Conservation (phyloP, 2,797 vertebrate genomes). For the Myotis planiceps region DNA sequence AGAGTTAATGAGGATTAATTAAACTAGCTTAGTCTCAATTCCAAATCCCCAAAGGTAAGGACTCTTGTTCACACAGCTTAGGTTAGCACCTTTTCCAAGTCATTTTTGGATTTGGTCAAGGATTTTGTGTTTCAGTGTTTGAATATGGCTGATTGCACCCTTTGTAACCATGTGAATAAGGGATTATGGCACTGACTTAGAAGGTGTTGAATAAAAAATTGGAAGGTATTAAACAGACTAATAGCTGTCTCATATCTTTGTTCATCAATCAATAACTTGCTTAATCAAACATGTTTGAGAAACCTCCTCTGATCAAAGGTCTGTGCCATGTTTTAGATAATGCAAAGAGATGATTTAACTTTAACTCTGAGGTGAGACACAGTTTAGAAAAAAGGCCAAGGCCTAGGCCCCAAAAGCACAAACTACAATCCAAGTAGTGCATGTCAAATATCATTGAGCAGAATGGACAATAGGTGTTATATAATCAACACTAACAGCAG, state of each 20-base stretch:
- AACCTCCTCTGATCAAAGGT: neutral
- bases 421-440: neutral
- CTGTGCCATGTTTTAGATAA: neutral
- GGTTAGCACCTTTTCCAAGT: neutral
- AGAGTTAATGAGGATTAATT: neutral
- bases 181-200: neutral
- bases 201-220: neutral
- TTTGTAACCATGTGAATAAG: neutral
- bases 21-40: neutral
- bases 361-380: neutral
- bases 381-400: neutral
- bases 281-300: constrained; percentile 19
- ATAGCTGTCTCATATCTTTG: neutral
- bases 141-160: neutral
- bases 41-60: neutral
- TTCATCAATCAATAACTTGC: neutral
- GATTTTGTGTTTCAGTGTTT: neutral
- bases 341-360: neutral
- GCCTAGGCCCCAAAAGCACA: neutral
- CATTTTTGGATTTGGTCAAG: neutral
- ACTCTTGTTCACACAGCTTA: neutral
- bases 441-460: neutral
- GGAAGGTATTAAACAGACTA: neutral
- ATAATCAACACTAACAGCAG: neutral
- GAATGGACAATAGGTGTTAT: neutral